A percentile compares a stretch with the other conserved stretches of the same genome.
phyloP scores from a whole-genome alignment of 2,888 invertebrate genomes.

The Nephrotoma flavescens region DNA sequence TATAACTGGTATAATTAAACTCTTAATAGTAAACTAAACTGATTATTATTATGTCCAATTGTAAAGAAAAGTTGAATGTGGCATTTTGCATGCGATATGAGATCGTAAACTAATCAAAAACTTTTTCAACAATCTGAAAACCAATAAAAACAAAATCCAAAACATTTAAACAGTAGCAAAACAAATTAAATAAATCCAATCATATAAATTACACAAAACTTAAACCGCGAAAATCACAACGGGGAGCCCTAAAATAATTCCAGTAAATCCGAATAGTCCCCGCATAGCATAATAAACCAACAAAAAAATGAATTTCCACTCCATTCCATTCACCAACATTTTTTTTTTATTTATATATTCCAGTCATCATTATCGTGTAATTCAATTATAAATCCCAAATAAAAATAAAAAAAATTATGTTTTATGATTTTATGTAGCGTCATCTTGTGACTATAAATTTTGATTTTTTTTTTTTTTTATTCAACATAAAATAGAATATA shows the following conservation, averaged over 20 bases:
- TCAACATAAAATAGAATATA: neutral
- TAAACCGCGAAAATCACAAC: neutral
- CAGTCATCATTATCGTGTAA: neutral
- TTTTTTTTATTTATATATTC: neutral
- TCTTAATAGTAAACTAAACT: neutral
- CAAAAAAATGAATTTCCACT: neutral
- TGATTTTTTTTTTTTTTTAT: neutral
- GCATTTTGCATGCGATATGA: neutral
- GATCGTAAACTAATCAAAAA: neutral
- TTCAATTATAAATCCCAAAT: neutral
- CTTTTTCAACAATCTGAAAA: no score
- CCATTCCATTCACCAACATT: neutral
- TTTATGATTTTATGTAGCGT: neutral
- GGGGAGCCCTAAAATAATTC: neutral
- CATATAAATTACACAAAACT: neutral
- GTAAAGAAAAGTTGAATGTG: neutral
- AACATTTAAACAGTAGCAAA: neutral
- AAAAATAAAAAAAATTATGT: neutral
- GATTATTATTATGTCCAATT: neutral
- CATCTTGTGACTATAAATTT: neutral
- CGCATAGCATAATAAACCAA: neutral
- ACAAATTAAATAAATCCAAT: neutral
- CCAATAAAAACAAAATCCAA: neutral
- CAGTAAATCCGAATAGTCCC: neutral
- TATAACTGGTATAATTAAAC: neutral